phyloP scores from a whole-genome alignment of 2,888 invertebrate genomes.

The Anarsia innoxiella region DNA sequence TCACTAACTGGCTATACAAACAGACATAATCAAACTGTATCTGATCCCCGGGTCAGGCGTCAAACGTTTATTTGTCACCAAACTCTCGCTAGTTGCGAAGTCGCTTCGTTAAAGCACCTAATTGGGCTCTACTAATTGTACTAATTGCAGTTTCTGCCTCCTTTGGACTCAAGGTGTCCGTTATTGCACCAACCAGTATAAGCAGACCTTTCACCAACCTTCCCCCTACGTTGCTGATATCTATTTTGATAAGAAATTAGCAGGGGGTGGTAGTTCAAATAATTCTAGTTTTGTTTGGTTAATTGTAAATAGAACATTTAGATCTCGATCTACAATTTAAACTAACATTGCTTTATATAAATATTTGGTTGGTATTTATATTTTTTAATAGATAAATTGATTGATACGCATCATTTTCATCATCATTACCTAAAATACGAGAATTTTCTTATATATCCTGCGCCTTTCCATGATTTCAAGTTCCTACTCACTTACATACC shows the following conservation, averaged over 20 bases:
- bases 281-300: constrained; percentile 13
- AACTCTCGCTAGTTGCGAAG: constrained; percentile 51
- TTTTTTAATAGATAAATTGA: no score
- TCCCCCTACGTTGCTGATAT: constrained; percentile 8
- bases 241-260: constrained; percentile 18
- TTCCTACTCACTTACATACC: no score
- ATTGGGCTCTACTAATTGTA: constrained; percentile 65
- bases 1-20: constrained; percentile 24
- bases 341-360: no score
- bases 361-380: no score
- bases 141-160: constrained; percentile 57
- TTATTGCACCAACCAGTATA: constrained; percentile 19
- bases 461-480: no score
- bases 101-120: constrained; percentile 68
- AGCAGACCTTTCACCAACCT: constrained; percentile 20
- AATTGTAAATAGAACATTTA: no score
- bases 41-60: constrained; percentile 54
- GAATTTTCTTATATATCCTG: no score
- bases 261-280: constrained; percentile 20
- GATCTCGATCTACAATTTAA: no score
- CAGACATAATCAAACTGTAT: constrained; percentile 41
- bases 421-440: no score
- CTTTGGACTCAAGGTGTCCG: constrained; percentile 63
- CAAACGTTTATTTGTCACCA: constrained; percentile 56
- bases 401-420: no score